Evolutionary conservation across 2,797 vertebrate genomes (phyloP), one percentile per base, ranked within the genome.

Genomic region (Podargus strigoides): DNA sequence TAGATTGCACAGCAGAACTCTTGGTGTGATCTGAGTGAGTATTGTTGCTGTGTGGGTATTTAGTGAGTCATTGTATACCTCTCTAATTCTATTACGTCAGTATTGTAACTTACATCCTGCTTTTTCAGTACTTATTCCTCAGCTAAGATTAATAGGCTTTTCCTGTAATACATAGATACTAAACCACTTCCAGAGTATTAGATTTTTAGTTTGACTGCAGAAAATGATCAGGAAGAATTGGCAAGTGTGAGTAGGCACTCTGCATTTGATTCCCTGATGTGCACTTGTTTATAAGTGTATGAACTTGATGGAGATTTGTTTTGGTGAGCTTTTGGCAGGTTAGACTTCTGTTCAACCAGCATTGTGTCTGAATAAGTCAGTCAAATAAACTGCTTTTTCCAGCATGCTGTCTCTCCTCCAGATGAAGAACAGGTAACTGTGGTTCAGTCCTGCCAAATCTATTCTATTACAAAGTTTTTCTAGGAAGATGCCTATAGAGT

Each of bases 41-140:
- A 77, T 87, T 91, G 94, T 81, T 87, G 60, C 82, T 53, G 9
- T 58, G 55, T 81, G 87, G 14, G 42, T 93, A 58, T 87, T 94
- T 81, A 81, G 76, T 90, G 85, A 93, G 52, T 93, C 94, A 87
- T 16, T 68, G 74, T 87, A 93, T 93, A 82, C 56, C 63, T 62
- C 74, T 92, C 42, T 68, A 72, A 86, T 82, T 60, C 63, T 87
- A 36, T 92, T 96, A 81, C 6, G 1, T 94, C 91, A 87, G 8
- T 53, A 37, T 64, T 69, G 50, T 50, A 53, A 50, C 59, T 94
- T 87, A 26, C 32, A 81, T 93, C 82, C 84, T 88, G 92, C 80
- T 92, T 85, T 94, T 90, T 42, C 68, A 34, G 37, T 53, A 26
- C 18, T 18, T 9, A 2, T 86, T 90, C 34, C 39, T 79, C 47